These are phyloP conservation scores for Percopsis omiscomaycus DNA, from an alignment of 2,797 vertebrate species.

Conservation along the genomic window DNA sequence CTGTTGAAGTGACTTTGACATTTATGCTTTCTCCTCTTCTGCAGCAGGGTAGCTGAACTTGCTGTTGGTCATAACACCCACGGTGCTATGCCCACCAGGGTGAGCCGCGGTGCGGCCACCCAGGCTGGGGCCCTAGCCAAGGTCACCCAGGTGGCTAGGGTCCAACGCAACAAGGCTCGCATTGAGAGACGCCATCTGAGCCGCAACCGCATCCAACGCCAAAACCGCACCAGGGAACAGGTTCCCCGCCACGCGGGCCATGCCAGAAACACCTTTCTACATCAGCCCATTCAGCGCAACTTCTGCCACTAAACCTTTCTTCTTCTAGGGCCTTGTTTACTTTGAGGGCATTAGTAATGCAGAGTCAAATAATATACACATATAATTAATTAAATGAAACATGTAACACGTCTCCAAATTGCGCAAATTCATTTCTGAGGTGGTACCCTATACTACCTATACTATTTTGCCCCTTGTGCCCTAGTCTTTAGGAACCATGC, in stretches of 20 bases:
- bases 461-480: conserved; percentile 37
- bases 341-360: conserved; percentile 71
- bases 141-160: conserved; percentile 84
- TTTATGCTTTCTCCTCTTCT: conserved; percentile 1
- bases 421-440: conserved; percentile 28
- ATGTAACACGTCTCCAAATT: conserved; percentile 30
- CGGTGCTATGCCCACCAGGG: conserved; percentile 69
- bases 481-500: conserved; percentile 25
- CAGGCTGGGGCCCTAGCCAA: conserved; percentile 86
- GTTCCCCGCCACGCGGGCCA: conserved; percentile 76
- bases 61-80: conserved; percentile 67
- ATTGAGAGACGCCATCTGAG: conserved; percentile 84
- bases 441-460: background rate
- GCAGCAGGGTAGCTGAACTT: conserved; percentile 77
- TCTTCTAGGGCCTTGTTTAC: conserved; percentile 61
- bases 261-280: conserved; percentile 84
- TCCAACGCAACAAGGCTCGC: conserved; percentile 88
- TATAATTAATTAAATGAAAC: conserved; percentile 16
- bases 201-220: conserved; percentile 89
- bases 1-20: background rate
- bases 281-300: conserved; percentile 95
- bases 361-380: conserved; percentile 37
- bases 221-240: conserved; percentile 89
- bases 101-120: conserved; percentile 72
- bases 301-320: conserved; percentile 85